A percentile compares a stretch with the other conserved stretches of the same genome.
Conservation (phyloP, 2,888 invertebrate genomes). For the Ophion ventricosus region DNA sequence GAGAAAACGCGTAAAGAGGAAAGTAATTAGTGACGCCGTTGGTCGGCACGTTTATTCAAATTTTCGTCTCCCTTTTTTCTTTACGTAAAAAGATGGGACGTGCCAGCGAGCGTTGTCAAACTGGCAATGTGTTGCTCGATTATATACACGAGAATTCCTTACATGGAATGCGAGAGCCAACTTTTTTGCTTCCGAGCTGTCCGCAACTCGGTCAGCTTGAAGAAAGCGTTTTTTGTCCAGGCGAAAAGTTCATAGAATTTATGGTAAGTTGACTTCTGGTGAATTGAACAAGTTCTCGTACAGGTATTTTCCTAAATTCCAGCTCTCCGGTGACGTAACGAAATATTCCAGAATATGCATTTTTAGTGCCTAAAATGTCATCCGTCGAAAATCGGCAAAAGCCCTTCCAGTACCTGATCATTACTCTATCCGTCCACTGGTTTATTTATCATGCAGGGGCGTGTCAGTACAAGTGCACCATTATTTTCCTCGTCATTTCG, state of each 20-base stretch:
- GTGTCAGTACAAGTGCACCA: too few relatives aligned
- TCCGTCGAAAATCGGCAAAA: too few relatives aligned
- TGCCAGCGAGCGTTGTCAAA: conserved; percentile 16
- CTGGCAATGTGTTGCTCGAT: conserved; percentile 4
- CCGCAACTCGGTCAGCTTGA: conserved; percentile 21
- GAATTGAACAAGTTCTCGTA: background rate
- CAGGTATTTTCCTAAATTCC: too few relatives aligned
- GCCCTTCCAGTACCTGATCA: too few relatives aligned
- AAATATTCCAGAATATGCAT: too few relatives aligned
- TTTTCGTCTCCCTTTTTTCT: conserved; percentile 9
- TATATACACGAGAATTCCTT: conserved; percentile 17
- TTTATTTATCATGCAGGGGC: too few relatives aligned
- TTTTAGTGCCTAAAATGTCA: too few relatives aligned
- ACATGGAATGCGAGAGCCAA: conserved; percentile 4
- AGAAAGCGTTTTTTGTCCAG: background rate
- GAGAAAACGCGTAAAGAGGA: conserved; percentile 39
- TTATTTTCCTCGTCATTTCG: too few relatives aligned
- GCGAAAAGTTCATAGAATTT: background rate
- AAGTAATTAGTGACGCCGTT: conserved; percentile 47
- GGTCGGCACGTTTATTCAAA: conserved; percentile 40
- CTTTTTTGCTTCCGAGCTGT: conserved; percentile 3
- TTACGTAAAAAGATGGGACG: conserved; percentile 41
- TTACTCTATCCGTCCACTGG: too few relatives aligned
- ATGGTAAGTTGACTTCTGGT: background rate
- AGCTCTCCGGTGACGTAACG: too few relatives aligned